Conservation (phyloP, 2,888 invertebrate genomes). For the Miltochrista miniata region DNA sequence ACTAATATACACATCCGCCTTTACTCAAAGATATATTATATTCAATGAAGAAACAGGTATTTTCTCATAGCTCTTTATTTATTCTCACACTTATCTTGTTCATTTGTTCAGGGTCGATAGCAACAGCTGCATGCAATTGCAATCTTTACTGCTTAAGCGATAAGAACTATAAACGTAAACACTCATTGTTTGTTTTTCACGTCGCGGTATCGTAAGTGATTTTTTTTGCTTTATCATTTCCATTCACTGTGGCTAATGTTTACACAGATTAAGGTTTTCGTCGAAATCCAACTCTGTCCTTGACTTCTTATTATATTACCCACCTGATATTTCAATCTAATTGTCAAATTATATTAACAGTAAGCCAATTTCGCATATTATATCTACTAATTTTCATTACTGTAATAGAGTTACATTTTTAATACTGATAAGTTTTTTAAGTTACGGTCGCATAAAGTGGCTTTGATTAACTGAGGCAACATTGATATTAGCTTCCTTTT, state of each 20-base stretch:
- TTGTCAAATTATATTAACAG: too few relatives aligned
- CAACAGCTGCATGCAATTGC: conserved; percentile 29
- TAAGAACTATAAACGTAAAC: conserved; percentile 35
- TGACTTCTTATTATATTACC: neutral
- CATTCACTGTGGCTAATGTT: conserved; percentile 24
- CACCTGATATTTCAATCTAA: too few relatives aligned
- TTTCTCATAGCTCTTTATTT: conserved; percentile 52
- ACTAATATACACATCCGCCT: too few relatives aligned
- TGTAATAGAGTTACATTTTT: too few relatives aligned
- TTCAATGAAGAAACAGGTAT: conserved; percentile 33
- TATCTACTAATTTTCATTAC: too few relatives aligned
- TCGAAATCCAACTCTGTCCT: too few relatives aligned
- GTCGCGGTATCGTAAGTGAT: conserved; percentile 6
- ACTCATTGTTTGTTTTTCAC: conserved; percentile 22
- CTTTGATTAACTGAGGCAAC: too few relatives aligned
- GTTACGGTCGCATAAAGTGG: too few relatives aligned
- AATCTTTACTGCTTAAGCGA: conserved; percentile 32
- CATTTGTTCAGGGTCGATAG: conserved; percentile 42
- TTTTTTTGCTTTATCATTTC: conserved; percentile 28
- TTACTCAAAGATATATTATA: conserved; percentile 7
- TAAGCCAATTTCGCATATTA: too few relatives aligned
- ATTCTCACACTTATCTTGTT: conserved; percentile 55
- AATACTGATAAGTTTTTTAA: too few relatives aligned
- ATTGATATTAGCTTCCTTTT: too few relatives aligned
- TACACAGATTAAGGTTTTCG: neutral